Evolutionary conservation across 2,888 invertebrate genomes (phyloP), one percentile per base, ranked within the genome.

Genomic region (Nemotelus nigrinus): DNA sequence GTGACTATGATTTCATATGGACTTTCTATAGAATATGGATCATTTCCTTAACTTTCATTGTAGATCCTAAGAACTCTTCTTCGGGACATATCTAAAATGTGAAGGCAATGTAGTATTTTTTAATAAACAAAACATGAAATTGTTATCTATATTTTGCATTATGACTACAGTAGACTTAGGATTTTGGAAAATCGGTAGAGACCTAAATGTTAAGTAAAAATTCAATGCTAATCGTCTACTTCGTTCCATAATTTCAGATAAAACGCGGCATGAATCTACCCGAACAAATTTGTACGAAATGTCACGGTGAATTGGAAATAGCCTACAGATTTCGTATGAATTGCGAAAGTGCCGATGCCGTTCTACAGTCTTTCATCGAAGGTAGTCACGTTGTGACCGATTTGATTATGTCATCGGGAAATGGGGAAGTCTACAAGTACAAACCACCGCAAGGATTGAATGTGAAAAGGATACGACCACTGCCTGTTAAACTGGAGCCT

Each of bases 261-360:
- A 82, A 82, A 41, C 77, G 79, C 41, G 82, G 80, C 10, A 81
- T 80, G 10, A 82, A 83, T 45, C 70, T 85, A 7, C 87, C 87
- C 0, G 84, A 85, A 58, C 85, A 85, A 79, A 87, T 87, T 60
- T 87, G 87, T 71, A 63, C 77, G 1, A 80, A 81, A 6, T 87
- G 87, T 53, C 77, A 85, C 3, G 78, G 81, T 2, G 87, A 87
- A 78, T 80, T 87, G 2, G 82, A 82, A 67, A 82, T 84, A 2
- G 84, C 87, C 3, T 87, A 84, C 80, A 83, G 84, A 44, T 87
- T 87, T 78, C 84, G 84, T 0, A 83, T 83, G 55, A 86, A 85
- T 74, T 87, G 87, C 63, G 83, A 85, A 57, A 83, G 84, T n/a
- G 85, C 86, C 0, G 83, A 83, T 57, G 83, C 85, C 3, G 83